Evolutionary conservation across 2,888 invertebrate genomes (phyloP), one percentile per base, ranked within the genome.

Genomic region (Eupithecia subfuscata): DNA sequence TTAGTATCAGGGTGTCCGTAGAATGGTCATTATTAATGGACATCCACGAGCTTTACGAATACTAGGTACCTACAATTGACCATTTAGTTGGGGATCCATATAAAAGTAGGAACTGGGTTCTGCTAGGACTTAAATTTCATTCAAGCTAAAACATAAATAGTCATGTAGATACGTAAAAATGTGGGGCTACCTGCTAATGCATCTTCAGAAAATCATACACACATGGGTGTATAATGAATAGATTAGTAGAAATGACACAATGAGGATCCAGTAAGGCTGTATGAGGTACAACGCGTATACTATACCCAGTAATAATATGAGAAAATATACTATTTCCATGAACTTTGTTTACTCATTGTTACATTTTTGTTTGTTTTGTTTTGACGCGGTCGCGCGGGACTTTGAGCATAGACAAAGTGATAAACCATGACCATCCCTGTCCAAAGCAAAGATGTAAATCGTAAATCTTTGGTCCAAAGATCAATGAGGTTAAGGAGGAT

Each of bases 281-380:
- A 94, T 87, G 37, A 93, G 76, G 73, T 92, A 93, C 34, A 93
- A 77, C 14, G 76, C 82, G 73, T 91, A 93, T 8, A 85, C 82
- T 73, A 92, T 60, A 2, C 89, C 43, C 22, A 84, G 22, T 64
- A 92, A 69, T 76, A 90, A 75, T 74, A 90, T 75, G 11, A 93
- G 40, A 77, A 92, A 92, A 79, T 91, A 92, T 73, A 93, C 81
- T 81, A 93, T 91, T 92, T 93, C 93, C 93, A 93, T 93, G 89
- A 87, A 91, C 79, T 84, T 84, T 83, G 84, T 69, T 74, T 75
- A 14, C 78, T 70, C 90, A 91, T 90, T 77, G 71, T 85, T 89
- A 82, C 68, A 70, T 69, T 79, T 78, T 79, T 78, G n/a, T 56
- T 71, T 82, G 79, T 78, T 56, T 25, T 60, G 52, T 22, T 56